Evolutionary conservation across 2,888 invertebrate genomes (phyloP).

Genomic region (Corbicula japonica): DNA sequence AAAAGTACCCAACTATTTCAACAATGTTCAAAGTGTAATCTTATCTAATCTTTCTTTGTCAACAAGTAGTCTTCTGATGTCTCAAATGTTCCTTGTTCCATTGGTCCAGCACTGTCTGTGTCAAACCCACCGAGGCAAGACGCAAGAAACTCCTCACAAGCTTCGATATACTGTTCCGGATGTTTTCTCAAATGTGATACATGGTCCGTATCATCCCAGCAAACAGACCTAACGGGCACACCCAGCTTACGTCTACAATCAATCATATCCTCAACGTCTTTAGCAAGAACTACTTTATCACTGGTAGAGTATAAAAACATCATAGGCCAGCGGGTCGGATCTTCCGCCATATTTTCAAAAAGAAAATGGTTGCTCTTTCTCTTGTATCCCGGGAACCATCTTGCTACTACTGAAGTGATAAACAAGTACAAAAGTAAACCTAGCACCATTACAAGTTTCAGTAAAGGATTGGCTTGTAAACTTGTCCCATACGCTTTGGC

Average conservation of each 20-base stretch:
- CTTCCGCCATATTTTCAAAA: constrained; percentile 86
- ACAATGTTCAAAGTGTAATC: no score
- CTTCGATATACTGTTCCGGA: constrained; percentile 85
- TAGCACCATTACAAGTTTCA: constrained; percentile 86
- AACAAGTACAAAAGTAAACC: constrained; percentile 83
- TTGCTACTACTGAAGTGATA: constrained; percentile 49
- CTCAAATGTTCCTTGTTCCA: no score
- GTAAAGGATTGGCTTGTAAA: constrained; percentile 66
- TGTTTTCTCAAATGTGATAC: constrained; percentile 91
- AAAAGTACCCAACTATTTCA: no score
- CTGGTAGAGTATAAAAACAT: constrained; percentile 91
- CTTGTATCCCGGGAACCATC: constrained; percentile 40
- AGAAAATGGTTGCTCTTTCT: constrained; percentile 64
- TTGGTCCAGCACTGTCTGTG: constrained; percentile 16
- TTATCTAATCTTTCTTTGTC: constrained; percentile 37
- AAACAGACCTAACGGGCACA: constrained; percentile 89
- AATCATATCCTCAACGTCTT: constrained; percentile 91
- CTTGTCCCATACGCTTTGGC: constrained; percentile 74
- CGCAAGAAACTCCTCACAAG: constrained; percentile 75
- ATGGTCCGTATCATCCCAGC: constrained; percentile 92
- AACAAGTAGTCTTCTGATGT: constrained; percentile 46
- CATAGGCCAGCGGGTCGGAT: constrained; percentile 90
- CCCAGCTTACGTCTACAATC: constrained; percentile 88
- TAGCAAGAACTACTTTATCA: constrained; percentile 90
- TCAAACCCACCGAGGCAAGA: constrained; percentile 47